These are phyloP conservation scores for Danio jaintianensis DNA, from an alignment of 2,797 vertebrate species.

Conservation along the genomic window DNA sequence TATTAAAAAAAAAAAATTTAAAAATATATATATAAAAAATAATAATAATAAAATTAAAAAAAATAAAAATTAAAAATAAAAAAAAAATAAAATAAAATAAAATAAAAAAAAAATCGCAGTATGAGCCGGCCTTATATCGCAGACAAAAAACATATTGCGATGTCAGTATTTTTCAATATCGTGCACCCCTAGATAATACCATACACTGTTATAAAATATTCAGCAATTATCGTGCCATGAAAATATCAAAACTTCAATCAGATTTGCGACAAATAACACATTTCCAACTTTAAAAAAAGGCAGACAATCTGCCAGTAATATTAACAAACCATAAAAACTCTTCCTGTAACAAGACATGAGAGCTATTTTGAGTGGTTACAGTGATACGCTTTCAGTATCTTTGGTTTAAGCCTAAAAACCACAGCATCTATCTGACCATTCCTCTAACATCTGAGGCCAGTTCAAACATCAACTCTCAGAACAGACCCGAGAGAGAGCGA, in stretches of 20 bases:
- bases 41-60: too few species aligned
- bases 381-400: background rate
- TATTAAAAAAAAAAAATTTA: too few species aligned
- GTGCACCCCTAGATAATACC: too few species aligned
- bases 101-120: too few species aligned
- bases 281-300: background rate
- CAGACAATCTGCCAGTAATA: background rate
- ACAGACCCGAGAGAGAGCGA: background rate
- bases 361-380: background rate
- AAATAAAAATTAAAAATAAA: too few species aligned
- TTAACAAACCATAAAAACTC: background rate
- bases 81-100: too few species aligned
- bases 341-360: background rate
- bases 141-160: too few species aligned
- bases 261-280: background rate
- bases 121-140: too few species aligned
- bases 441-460: background rate
- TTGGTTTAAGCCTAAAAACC: constrained; percentile 22
- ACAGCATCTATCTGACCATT: background rate
- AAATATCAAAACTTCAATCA: background rate
- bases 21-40: too few species aligned
- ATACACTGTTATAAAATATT: too few species aligned
- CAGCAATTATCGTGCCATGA: too few species aligned
- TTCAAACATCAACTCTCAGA: constrained; percentile 1
- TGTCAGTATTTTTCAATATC: too few species aligned